phyloP scores from a whole-genome alignment of 2,888 invertebrate genomes.

The Calliopum simillimum region DNA sequence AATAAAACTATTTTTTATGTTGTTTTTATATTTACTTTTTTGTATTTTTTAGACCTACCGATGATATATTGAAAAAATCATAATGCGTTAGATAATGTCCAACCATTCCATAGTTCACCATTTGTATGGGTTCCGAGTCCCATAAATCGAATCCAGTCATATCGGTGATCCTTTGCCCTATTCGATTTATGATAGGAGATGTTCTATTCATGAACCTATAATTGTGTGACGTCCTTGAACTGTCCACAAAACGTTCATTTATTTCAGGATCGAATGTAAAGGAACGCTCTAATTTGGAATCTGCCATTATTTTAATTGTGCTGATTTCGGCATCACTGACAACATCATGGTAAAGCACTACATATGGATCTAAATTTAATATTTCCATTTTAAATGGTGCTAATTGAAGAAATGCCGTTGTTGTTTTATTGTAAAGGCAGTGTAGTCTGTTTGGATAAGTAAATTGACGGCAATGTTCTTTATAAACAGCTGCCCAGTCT shows the following conservation, averaged over 20 bases:
- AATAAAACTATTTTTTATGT: too few relatives aligned
- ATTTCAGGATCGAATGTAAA: not conserved
- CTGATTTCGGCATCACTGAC: constrained; percentile 39
- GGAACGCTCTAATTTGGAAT: not conserved
- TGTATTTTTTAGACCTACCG: too few relatives aligned
- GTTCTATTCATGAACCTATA: not conserved
- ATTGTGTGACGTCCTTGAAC: too few relatives aligned
- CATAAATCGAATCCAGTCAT: not conserved
- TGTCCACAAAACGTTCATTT: too few relatives aligned
- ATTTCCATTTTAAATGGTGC: constrained; percentile 46
- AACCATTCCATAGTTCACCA: constrained; percentile 63
- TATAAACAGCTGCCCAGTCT: too few relatives aligned
- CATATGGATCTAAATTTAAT: constrained; percentile 37
- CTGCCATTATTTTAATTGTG: not conserved
- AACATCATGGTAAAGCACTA: constrained; percentile 40
- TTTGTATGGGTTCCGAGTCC: constrained; percentile 61
- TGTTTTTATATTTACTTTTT: too few relatives aligned
- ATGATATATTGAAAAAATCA: constrained; percentile 33
- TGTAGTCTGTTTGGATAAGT: not conserved
- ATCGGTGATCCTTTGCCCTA: not conserved
- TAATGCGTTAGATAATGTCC: constrained; percentile 71
- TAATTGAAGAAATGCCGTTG: constrained; percentile 41
- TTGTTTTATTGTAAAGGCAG: constrained; percentile 19
- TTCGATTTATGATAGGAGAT: not conserved
- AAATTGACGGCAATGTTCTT: too few relatives aligned